Percentiles rank a stretch among this genome's conserved stretches.
Evolutionary conservation across 2,888 invertebrate species (phyloP).

Genomic region (Tenthredo mesomela): DNA sequence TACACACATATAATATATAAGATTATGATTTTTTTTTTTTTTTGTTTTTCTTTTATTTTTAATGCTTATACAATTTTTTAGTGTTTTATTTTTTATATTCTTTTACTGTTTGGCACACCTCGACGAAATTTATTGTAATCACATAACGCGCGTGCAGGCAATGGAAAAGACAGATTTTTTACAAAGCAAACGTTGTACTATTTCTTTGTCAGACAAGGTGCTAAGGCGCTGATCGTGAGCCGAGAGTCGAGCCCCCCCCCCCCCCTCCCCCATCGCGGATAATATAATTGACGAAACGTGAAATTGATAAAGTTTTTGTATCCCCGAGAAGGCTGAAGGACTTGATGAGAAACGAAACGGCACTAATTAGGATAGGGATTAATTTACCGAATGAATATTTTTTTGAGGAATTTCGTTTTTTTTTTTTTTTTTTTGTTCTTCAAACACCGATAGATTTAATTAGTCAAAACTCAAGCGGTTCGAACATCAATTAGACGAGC

Average conservation of each 20-base stretch:
- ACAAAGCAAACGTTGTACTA: neutral
- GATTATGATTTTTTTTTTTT: neutral
- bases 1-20: neutral
- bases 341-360: conserved; percentile 32
- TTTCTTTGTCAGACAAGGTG: conserved; percentile 3
- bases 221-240: neutral
- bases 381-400: neutral
- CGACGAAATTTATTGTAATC: neutral
- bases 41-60: neutral
- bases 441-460: neutral
- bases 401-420: neutral
- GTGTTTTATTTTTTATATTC: neutral
- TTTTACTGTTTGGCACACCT: neutral
- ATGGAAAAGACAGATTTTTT: neutral
- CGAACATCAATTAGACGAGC: conserved; percentile 12
- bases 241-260: neutral
- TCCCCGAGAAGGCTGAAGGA: conserved; percentile 3
- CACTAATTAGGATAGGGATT: conserved; percentile 3
- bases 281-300: conserved; percentile 11
- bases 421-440: neutral
- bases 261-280: neutral
- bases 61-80: neutral
- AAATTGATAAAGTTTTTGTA: conserved; percentile 21
- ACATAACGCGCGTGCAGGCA: neutral
- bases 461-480: neutral